Evolutionary conservation across 2,888 invertebrate species (phyloP).

Genomic region (Lagria hirta): DNA sequence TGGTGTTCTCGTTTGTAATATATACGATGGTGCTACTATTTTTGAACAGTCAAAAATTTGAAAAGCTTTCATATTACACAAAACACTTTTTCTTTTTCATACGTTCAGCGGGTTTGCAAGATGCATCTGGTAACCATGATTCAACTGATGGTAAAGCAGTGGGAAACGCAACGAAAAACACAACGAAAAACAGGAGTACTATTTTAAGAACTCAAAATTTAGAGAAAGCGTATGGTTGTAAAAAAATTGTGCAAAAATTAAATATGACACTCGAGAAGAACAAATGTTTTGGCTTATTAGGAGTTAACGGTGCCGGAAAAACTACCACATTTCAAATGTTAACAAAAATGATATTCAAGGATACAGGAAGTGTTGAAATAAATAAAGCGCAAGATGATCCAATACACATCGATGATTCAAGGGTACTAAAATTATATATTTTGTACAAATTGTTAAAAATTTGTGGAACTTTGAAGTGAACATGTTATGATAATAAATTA

Average conservation of each 20-base stretch:
- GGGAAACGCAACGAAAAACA: background rate
- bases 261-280: conserved; percentile 68
- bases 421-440: no score
- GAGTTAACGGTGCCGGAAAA: conserved; percentile 88
- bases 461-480: no score
- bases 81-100: no score
- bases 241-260: conserved; percentile 55
- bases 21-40: conserved; percentile 34
- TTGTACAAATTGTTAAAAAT: conserved; percentile 2
- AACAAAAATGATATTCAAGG: conserved; percentile 64
- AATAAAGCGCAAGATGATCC: conserved; percentile 6
- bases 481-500: no score
- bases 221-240: conserved; percentile 33
- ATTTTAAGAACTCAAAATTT: conserved; percentile 32
- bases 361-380: conserved; percentile 28
- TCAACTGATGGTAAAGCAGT: background rate
- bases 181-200: background rate
- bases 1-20: conserved; percentile 33
- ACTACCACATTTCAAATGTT: conserved; percentile 84
- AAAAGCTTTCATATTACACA: conserved; percentile 10
- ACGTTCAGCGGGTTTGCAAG: no score
- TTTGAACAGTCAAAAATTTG: conserved; percentile 30
- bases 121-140: background rate
- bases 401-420: conserved; percentile 1
- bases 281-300: conserved; percentile 81